These are phyloP conservation scores for Sciurus vulgaris DNA, from an alignment of 2,797 vertebrate species.

Conservation along the genomic window DNA sequence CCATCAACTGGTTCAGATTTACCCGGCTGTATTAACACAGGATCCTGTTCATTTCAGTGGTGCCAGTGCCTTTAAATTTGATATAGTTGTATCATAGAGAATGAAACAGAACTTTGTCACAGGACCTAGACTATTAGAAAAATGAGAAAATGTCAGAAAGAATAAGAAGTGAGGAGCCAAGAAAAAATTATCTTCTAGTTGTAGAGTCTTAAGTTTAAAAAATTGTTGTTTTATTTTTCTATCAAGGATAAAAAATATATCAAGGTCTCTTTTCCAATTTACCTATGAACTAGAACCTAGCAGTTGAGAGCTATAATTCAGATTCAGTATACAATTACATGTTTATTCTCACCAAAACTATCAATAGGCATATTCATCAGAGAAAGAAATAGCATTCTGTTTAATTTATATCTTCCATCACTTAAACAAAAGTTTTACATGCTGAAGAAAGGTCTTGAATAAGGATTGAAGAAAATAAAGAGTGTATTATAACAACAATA, in stretches of 20 bases:
- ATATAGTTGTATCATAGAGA: not conserved
- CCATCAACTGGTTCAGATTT: not conserved
- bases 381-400: not conserved
- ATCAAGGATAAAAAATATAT: not conserved
- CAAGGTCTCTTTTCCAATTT: constrained; percentile 41
- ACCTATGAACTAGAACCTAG: constrained; percentile 5
- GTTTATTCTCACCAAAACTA: constrained; percentile 44
- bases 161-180: not conserved
- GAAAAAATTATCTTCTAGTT: constrained; percentile 42
- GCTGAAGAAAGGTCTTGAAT: not conserved
- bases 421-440: not conserved
- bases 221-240: not conserved
- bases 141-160: not conserved
- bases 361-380: not conserved
- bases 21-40: not conserved
- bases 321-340: not conserved
- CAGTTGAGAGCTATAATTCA: not conserved
- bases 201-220: not conserved
- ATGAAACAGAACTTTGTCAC: not conserved
- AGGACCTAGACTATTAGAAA: not conserved
- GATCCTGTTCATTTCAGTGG: not conserved
- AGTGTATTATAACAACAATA: not conserved
- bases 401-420: not conserved
- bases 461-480: not conserved
- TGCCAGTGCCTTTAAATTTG: not conserved